These are phyloP conservation scores for Bradynema listronoti DNA, from an alignment of 1,140 invertebrate genomes.

Conservation along the genomic window DNA sequence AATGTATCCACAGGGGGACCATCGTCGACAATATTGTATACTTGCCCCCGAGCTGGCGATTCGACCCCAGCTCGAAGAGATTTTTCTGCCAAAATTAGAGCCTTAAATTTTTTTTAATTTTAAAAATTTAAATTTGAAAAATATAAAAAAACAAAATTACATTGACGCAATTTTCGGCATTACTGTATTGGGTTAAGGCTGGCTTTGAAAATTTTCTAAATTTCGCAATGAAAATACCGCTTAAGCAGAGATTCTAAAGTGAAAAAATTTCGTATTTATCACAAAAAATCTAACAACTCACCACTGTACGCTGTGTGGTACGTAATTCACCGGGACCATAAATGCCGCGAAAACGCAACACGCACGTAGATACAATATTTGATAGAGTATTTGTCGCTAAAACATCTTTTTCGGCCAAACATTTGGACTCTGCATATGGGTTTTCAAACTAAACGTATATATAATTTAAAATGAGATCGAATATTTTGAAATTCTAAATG, in stretches of 20 bases:
- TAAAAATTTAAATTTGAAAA: no score
- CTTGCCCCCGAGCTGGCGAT: constrained; percentile 28
- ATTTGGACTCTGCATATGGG: constrained; percentile 40
- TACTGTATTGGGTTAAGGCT: constrained; percentile 42
- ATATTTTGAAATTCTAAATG: neutral
- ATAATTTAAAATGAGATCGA: neutral
- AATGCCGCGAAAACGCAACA: constrained; percentile 37
- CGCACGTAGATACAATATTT: constrained; percentile 29
- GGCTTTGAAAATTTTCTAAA: constrained; percentile 28
- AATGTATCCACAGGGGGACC: constrained; percentile 31
- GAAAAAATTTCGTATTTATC: constrained; percentile 1
- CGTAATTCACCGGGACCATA: constrained; percentile 43
- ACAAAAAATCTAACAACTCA: constrained; percentile 23
- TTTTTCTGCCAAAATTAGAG: constrained; percentile 40
- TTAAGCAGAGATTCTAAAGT: constrained; percentile 17
- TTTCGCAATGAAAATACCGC: constrained; percentile 16
- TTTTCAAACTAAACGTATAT: constrained; percentile 26
- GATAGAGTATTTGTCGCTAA: constrained; percentile 16
- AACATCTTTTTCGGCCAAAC: constrained; percentile 30
- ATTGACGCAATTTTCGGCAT: constrained; percentile 31
- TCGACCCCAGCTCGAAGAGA: constrained; percentile 22
- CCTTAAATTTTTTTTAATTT: constrained; percentile 9
- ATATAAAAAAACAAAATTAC: constrained; percentile 23
- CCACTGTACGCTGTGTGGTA: constrained; percentile 32
- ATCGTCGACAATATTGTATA: constrained; percentile 39